Evolutionary conservation across 2,797 vertebrate species (phyloP).

Genomic region (Lepilemur septentrionalis): DNA sequence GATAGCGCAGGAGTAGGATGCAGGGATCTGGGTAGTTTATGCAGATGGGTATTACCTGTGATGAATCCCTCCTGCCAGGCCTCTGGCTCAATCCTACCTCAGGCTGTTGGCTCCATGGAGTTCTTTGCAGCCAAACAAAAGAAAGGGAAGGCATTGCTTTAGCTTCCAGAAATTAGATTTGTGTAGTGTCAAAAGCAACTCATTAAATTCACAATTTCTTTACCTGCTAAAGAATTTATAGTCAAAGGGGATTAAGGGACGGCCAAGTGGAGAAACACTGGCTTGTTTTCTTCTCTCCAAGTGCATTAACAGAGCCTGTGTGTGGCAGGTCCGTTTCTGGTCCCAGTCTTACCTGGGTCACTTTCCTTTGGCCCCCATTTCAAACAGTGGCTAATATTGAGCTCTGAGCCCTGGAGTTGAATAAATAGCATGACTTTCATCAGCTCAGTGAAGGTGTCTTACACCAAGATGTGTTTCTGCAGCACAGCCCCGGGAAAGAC

Average conservation of each 20-base stretch:
- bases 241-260: not conserved
- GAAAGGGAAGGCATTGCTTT: not conserved
- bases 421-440: not conserved
- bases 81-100: not conserved
- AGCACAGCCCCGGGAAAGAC: not conserved
- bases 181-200: not conserved
- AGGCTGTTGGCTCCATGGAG: no score
- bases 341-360: not conserved
- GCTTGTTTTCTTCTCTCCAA: not conserved
- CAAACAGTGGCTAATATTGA: not conserved
- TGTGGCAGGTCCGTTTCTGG: not conserved
- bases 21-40: not conserved
- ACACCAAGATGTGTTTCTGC: not conserved
- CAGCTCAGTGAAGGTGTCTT: not conserved
- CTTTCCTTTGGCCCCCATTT: not conserved
- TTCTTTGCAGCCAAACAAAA: not conserved
- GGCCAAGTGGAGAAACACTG: not conserved
- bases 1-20: not conserved
- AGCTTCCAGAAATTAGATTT: not conserved
- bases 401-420: not conserved
- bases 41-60: rapidly evolving
- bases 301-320: no score
- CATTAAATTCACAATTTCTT: not conserved
- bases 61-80: no score
- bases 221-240: not conserved